Conservation (phyloP, 2,113 vertebrate genomes). For the Trematomus loennbergii region DNA sequence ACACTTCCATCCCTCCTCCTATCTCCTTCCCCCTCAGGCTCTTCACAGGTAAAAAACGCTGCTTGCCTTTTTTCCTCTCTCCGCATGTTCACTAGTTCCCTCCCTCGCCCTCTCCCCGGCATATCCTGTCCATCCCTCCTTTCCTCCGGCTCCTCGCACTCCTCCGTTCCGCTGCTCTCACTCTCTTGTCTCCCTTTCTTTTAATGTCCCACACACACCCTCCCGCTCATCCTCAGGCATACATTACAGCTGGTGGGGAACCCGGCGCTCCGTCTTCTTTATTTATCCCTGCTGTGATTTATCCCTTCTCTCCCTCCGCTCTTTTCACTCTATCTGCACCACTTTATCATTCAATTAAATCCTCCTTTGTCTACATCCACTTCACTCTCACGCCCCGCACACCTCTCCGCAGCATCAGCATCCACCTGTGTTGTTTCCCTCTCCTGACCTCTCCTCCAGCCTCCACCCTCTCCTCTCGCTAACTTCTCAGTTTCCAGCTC, state of each 20-base stretch:
- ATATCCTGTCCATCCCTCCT: conserved; percentile 24
- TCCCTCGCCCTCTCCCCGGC: conserved; percentile 21
- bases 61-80: conserved; percentile 9
- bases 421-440: conserved; percentile 52
- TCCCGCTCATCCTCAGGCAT: conserved; percentile 70
- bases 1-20: conserved; percentile 56
- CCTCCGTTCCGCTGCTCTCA: conserved; percentile 47
- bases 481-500: conserved; percentile 53
- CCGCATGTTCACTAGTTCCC: conserved; percentile 27
- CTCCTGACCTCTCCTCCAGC: conserved; percentile 45
- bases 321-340: conserved; percentile 46
- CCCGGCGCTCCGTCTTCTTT: conserved; percentile 66
- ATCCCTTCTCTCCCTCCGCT: conserved; percentile 46
- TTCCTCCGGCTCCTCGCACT: conserved; percentile 42
- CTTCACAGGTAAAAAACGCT: conserved; percentile 63
- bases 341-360: conserved; percentile 81
- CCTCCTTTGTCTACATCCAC: conserved; percentile 67
- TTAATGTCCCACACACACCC: conserved; percentile 62
- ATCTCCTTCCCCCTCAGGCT: conserved; percentile 63
- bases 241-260: conserved; percentile 59
- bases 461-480: conserved; percentile 24
- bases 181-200: conserved; percentile 58
- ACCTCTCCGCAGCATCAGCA: conserved; percentile 20
- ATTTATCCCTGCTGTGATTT: conserved; percentile 75
- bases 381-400: conserved; percentile 28